Conservation (phyloP, 1,140 invertebrate genomes). For the Drosophila kikkawai region DNA sequence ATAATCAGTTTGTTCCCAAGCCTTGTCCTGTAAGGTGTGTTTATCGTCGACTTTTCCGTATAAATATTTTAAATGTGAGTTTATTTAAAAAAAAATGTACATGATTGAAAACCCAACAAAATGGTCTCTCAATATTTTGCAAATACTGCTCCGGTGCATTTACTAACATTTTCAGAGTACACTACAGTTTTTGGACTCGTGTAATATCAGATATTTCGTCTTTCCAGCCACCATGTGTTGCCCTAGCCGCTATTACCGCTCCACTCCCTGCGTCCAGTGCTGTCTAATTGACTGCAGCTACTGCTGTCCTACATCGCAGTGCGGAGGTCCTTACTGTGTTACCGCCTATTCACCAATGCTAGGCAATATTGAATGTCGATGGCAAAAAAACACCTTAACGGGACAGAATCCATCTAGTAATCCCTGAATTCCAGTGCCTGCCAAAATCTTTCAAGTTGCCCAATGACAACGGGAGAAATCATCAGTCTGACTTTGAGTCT, state of each 20-base stretch:
- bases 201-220: not conserved
- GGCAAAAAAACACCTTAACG: not conserved
- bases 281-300: conserved; percentile 64
- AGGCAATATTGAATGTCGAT: not conserved
- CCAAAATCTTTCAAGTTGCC: not conserved
- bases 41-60: not conserved
- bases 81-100: not conserved
- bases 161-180: not conserved
- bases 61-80: not conserved
- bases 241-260: conserved; percentile 55
- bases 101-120: no score
- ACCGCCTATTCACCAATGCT: conserved; percentile 10
- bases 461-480: not conserved
- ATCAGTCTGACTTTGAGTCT: conserved; percentile 32
- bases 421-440: not conserved
- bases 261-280: conserved; percentile 60
- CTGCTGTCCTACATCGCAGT: conserved; percentile 42
- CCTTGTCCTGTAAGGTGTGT: conserved; percentile 6
- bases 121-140: not conserved
- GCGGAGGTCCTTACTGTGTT: conserved; percentile 16
- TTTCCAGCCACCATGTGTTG: conserved; percentile 55
- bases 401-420: conserved; percentile 5
- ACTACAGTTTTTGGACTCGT: not conserved
- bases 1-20: not conserved
- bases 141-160: no score